Evolutionary conservation across 1,140 invertebrate genomes (phyloP), one percentile per base, ranked within the genome.

Genomic region (Palaemon carinicauda): DNA sequence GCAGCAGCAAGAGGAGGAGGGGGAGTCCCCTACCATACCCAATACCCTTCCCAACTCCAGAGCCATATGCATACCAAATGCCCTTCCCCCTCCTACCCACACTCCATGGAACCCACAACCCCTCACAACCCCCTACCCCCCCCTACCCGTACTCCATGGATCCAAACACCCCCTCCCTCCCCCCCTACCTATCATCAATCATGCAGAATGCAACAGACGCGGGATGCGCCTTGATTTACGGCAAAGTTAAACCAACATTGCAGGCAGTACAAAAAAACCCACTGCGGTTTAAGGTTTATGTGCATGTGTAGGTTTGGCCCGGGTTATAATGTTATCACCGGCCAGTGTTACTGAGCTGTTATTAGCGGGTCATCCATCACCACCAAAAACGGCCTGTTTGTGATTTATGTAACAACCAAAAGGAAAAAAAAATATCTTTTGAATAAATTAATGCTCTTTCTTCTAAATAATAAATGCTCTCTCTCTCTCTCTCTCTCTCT

Each of bases 241-340:
- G 33, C 52, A 56, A 69, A 56, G 54, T 33, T 21, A n/a, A 80
- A 60, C 51, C 77, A 80, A 56, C 52, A 80, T 31, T 21, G 24
- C 12, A 80, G 53, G 17, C 10, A 27, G 17, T n/a, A 19, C 24
- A 80, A 79, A 79, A 80, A 80, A n/a, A n/a, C n/a, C 0, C 51
- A 24, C 14, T 80, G 54, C 21, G 19, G 53, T 29, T 60, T 80
- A 54, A 33, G 77, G 77, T 80, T 80, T 80, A 80, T 80, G 77
- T 80, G 77, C 77, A 80, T 80, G 24, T 54, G 77, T 29, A 31
- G 77, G 77, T 80, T 80, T 80, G 56, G 77, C 24, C 51, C 27
- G 60, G 77, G 77, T 80, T 80, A 80, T 80, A 80, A 80, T 80
- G 77, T 80, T 80, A 80, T 80, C 77, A 80, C 77, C 77, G 27